Evolutionary conservation across 2,888 invertebrate genomes (phyloP), one percentile per base, ranked within the genome.

Genomic region (Oeneis ivallda): DNA sequence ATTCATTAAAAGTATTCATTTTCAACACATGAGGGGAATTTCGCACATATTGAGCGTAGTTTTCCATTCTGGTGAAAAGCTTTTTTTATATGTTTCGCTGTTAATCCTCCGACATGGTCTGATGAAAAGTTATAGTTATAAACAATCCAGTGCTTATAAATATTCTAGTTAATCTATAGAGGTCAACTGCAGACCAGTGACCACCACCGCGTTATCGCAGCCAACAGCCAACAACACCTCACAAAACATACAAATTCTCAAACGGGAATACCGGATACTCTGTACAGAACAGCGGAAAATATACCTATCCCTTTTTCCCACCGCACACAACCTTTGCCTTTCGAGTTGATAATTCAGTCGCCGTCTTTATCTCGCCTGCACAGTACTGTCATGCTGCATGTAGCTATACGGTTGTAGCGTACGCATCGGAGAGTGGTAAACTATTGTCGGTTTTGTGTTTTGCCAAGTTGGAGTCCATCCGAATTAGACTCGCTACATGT

Each of bases 191-290:
- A 82, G 82, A 80, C 80, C 81, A 80, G 72, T 82, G 82, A 79
- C 81, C 81, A 80, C 73, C 76, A 76, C 77, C 80, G 71, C 76
- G 72, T 78, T 81, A 80, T 79, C 78, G 77, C 74, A 73, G 63
- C 65, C 54, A 70, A 75, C 74, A 73, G 63, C 65, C 54, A 70
- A 75, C 74, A 78, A 77, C 79, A 84, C 84, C 81, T 82, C 81
- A 80, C 76, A 71, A 78, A 76, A 82, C 80, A 82, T 71, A 74
- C 75, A 82, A 84, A 84, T 73, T 84, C 85, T 83, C 79, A 76
- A 86, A 87, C 86, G 83, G 87, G 86, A 87, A 89, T 87, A 85
- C 89, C 89, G 86, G 89, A 89, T 85, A 84, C 81, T 70, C 62
- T 74, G 70, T 73, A 73, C 67, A 71, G 75, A 75, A 71, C 64